Evolutionary conservation across 1,140 invertebrate species (phyloP).

Genomic region (Lucilia sericata): DNA sequence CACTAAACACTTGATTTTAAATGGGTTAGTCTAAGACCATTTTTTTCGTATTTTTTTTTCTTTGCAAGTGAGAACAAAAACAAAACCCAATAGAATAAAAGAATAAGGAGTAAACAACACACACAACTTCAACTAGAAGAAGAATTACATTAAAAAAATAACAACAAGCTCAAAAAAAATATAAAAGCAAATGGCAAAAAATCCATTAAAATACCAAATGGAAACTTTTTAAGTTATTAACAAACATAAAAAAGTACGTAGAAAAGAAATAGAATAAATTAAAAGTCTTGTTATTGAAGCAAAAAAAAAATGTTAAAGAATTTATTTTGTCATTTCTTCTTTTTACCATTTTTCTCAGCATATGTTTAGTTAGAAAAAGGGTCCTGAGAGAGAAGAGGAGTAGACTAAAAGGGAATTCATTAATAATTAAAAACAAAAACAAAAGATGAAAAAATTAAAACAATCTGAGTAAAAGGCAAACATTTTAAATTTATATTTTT

Average conservation of each 20-base stretch:
- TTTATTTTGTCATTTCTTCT: background rate
- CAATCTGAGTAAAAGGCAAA: too few species aligned
- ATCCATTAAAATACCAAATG: constrained; percentile 41
- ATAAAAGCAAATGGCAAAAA: constrained; percentile 5
- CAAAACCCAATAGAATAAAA: constrained; percentile 2
- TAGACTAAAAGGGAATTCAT: constrained; percentile 33
- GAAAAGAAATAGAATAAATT: background rate
- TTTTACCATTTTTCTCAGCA: background rate
- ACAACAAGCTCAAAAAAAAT: too few species aligned
- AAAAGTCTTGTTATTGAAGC: background rate
- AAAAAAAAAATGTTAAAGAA: background rate
- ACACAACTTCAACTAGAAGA: background rate
- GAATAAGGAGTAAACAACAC: background rate
- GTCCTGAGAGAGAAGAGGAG: background rate
- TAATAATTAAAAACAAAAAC: constrained; percentile 12
- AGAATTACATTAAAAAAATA: too few species aligned
- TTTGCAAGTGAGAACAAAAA: constrained; percentile 1
- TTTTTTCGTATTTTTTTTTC: too few species aligned
- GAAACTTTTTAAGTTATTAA: constrained; percentile 40
- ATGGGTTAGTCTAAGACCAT: constrained; percentile 29
- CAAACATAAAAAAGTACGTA: background rate
- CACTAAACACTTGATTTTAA: background rate
- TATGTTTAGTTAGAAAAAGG: background rate
- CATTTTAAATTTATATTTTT: too few species aligned
- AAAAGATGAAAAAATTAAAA: too few species aligned